Evolutionary conservation across 2,888 invertebrate species (phyloP), one percentile per base, ranked within the genome.

Genomic region (Tupiocoris notatus): DNA sequence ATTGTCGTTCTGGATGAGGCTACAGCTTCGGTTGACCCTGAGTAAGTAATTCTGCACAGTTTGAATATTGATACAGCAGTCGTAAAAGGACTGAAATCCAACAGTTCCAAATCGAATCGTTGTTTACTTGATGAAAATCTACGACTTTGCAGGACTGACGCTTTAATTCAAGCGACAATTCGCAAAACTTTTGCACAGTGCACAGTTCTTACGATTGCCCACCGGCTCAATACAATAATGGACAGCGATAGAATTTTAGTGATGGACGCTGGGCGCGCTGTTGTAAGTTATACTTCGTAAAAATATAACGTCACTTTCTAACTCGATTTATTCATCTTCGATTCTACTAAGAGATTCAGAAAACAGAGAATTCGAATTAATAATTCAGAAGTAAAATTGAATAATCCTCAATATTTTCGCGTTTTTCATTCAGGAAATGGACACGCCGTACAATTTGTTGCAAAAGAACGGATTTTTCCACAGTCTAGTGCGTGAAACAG

Each of bases 191-290:
- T 94, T 83, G 87, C 86, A 0, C 86, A 89, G 56, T 94, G 93
- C 83, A 93, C 94, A 0, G 93, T 95, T 22, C 86, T 95, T 64
- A 94, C 94, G 0, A 92, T 95, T 66, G 94, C 94, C 22, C 94
- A 95, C 84, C 87, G 94, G 56, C 87, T 95, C 16, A 90, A 94
- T 82, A 94, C 94, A 0, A 91, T 95, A 71, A 93, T 95, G 91
- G 94, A 95, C 84, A 92, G 92, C 0, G 92, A 94, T 85, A 89
- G 89, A 84, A 89, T 91, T 21, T 81, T 89, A 79, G 88, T 89
- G 1, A 84, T 89, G 82, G 87, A 88, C 80, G 85, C 85, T 22
- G 89, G 89, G 0, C 80, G 82, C 59, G 83, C 87, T 18, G 83
- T 83, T 25, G 85, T 82, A 79, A 80, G 80, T n/a, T n/a, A n/a